phyloP scores from a whole-genome alignment of 2,797 vertebrate genomes.

The Cercopithecus mitis region DNA sequence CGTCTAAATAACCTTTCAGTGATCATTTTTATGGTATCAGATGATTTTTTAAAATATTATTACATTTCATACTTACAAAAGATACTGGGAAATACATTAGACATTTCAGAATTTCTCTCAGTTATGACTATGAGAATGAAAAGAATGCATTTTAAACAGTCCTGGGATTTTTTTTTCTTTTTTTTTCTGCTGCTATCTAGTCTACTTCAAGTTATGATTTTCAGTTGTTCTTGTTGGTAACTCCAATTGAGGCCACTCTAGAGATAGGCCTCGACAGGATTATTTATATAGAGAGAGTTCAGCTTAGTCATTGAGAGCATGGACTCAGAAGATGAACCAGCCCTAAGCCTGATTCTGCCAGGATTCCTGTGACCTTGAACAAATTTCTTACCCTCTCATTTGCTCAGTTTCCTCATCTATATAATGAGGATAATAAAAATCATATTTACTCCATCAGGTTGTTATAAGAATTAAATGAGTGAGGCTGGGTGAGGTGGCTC shows the following conservation, averaged over 20 bases:
- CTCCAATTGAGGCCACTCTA: neutral
- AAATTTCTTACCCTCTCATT: neutral
- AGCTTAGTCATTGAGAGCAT: neutral
- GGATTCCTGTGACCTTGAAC: neutral
- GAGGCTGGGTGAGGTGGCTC: neutral
- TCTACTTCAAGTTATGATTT: neutral
- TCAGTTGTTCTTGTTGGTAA: neutral
- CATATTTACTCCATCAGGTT: neutral
- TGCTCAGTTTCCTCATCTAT: neutral
- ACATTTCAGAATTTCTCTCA: constrained; percentile 16
- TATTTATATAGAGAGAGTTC: neutral
- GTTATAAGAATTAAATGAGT: neutral
- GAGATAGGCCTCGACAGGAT: neutral
- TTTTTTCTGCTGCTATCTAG: neutral
- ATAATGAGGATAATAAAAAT: neutral
- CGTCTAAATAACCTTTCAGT: neutral
- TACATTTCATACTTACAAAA: neutral
- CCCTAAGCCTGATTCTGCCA: neutral
- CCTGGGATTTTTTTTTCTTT: neutral
- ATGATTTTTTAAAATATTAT: neutral
- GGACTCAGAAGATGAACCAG: neutral
- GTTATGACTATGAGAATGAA: neutral
- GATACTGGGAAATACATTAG: neutral
- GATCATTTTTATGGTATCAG: neutral
- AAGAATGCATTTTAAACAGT: neutral